Conservation (phyloP, 2,113 vertebrate genomes). For the Serilophus lunatus region DNA sequence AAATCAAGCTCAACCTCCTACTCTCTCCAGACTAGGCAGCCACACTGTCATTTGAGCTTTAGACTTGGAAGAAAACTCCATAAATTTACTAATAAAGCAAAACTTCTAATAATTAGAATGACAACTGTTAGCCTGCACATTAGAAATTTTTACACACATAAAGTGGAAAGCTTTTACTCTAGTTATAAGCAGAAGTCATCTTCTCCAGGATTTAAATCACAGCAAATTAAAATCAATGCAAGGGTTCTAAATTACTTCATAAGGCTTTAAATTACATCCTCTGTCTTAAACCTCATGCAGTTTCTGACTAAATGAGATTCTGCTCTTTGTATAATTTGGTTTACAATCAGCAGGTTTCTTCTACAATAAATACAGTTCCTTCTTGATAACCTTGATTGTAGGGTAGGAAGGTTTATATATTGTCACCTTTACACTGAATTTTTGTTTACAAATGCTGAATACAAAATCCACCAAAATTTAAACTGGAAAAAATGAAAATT, state of each 20-base stretch:
- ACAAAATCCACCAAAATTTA: neutral
- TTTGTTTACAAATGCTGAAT: neutral
- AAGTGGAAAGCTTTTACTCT: neutral
- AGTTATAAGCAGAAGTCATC: neutral
- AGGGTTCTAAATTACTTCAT: neutral
- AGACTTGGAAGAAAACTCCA: neutral
- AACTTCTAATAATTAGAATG: neutral
- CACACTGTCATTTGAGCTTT: neutral
- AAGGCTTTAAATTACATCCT: neutral
- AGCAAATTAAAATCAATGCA: neutral
- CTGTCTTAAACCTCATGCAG: neutral
- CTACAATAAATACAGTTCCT: neutral
- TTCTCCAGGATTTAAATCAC: neutral
- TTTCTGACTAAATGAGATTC: neutral
- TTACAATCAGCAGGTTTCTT: neutral
- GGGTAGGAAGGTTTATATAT: neutral
- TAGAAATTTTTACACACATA: neutral
- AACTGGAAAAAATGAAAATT: neutral
- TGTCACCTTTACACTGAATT: neutral
- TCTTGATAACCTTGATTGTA: neutral
- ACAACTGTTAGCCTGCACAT: neutral
- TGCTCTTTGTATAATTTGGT: neutral
- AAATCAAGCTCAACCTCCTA: neutral
- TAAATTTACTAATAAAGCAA: neutral
- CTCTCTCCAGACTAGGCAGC: neutral